These are phyloP conservation scores for Archilochus colubris DNA, from an alignment of 2,113 vertebrate species.

Conservation along the genomic window DNA sequence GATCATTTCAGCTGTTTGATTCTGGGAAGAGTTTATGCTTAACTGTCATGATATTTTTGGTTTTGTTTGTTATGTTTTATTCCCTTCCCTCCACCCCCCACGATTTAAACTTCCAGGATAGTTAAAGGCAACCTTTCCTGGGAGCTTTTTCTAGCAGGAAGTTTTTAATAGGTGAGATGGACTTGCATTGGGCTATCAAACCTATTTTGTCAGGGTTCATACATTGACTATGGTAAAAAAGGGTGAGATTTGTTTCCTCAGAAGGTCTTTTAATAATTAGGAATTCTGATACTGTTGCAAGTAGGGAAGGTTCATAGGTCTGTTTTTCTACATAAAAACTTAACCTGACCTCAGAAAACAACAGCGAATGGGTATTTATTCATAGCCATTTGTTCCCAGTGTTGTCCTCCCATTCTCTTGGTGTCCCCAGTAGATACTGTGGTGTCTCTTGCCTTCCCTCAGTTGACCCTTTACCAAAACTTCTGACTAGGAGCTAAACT, in stretches of 20 bases:
- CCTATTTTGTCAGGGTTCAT: background rate
- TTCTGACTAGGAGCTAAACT: background rate
- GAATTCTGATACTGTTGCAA: background rate
- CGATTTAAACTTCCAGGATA: background rate
- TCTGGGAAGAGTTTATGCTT: background rate
- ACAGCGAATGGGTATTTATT: slow-evolving; percentile 18
- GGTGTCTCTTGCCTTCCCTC: background rate
- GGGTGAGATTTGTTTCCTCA: background rate
- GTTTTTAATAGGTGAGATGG: background rate
- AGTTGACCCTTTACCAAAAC: background rate
- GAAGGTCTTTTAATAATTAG: background rate
- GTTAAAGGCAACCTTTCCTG: background rate
- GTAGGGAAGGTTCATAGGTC: background rate
- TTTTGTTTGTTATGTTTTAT: background rate
- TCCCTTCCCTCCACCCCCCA: accelerated
- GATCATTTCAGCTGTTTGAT: background rate
- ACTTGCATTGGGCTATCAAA: background rate
- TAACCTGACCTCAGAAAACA: background rate
- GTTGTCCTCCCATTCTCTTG: background rate
- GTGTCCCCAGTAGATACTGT: background rate
- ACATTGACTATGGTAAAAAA: background rate
- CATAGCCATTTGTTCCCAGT: background rate
- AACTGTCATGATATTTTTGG: background rate
- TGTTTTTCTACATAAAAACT: background rate
- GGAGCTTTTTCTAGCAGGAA: background rate